A percentile compares a stretch with the other conserved stretches of the same genome.
phyloP scores from a whole-genome alignment of 2,113 vertebrate genomes.

The Tonatia bakeri region DNA sequence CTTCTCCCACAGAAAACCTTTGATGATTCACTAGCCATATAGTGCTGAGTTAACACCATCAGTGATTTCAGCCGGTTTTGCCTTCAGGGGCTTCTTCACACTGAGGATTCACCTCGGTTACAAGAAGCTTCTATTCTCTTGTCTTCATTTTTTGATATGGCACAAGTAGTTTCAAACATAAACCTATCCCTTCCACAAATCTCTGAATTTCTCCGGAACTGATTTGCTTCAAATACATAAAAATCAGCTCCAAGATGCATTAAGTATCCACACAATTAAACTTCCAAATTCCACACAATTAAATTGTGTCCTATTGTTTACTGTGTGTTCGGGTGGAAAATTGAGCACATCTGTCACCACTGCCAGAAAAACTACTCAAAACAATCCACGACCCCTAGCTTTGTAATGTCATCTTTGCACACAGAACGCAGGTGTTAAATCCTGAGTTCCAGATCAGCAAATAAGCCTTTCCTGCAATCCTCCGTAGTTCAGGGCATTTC shows the following conservation, averaged over 20 bases:
- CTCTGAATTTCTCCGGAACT: not conserved
- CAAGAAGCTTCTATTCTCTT: not conserved
- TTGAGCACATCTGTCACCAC: no score
- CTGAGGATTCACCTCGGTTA: not conserved
- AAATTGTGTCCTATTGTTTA: not conserved
- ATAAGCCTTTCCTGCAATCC: not conserved
- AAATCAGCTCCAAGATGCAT: not conserved
- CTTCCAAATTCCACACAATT: no score
- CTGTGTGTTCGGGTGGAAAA: not conserved
- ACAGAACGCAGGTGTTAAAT: not conserved
- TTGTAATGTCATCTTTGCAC: not conserved
- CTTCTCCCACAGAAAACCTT: not conserved
- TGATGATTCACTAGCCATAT: not conserved
- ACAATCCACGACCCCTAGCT: not conserved
- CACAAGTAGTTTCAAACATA: not conserved
- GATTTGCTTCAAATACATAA: not conserved
- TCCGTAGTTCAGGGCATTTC: not conserved
- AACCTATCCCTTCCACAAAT: not conserved
- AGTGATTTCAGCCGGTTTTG: not conserved
- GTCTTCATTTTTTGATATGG: not conserved
- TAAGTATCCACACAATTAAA: not conserved
- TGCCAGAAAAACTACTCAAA: not conserved
- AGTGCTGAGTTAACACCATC: not conserved
- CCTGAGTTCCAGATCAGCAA: not conserved
- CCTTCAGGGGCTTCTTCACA: not conserved